Percentiles rank a stretch among this genome's conserved stretches.
Conservation (phyloP, 2,888 invertebrate species). For the Epinotia demarniana region DNA sequence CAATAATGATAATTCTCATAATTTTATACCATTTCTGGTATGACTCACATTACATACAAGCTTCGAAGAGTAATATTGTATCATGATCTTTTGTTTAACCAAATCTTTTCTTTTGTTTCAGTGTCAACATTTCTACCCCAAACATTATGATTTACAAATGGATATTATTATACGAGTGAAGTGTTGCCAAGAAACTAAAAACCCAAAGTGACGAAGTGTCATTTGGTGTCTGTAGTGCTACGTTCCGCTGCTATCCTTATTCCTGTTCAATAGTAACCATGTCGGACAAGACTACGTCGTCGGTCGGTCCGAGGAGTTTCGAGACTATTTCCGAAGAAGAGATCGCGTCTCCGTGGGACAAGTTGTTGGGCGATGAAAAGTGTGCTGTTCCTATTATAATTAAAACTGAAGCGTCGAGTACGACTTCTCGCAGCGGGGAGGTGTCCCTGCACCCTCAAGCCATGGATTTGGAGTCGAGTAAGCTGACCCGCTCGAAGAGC, state of each 20-base stretch:
- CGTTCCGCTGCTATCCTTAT: conserved; percentile 70
- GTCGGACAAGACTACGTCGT: conserved; percentile 81
- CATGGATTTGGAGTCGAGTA: conserved; percentile 71
- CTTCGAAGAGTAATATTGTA: background rate
- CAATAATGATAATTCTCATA: too few species aligned
- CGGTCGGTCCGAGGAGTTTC: conserved; percentile 80
- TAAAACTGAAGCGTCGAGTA: conserved; percentile 77
- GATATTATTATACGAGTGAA: conserved; percentile 85
- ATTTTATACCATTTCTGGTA: too few species aligned
- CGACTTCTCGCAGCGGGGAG: conserved; percentile 68
- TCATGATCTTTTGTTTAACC: background rate
- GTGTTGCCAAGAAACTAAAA: conserved; percentile 85
- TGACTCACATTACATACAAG: too few species aligned
- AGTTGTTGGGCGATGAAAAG: conserved; percentile 77
- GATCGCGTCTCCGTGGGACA: conserved; percentile 79
- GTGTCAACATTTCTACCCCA: conserved; percentile 84
- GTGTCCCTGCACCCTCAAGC: conserved; percentile 65
- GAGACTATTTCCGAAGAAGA: conserved; percentile 81
- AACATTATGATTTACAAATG: conserved; percentile 85
- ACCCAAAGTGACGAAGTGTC: conserved; percentile 84
- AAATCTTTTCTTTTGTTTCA: conserved; percentile 72
- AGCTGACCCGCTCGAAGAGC: conserved; percentile 79
- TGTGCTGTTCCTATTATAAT: conserved; percentile 78
- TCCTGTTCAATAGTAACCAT: conserved; percentile 63
- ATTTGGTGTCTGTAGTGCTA: conserved; percentile 80